Evolutionary conservation across 2,113 vertebrate species (phyloP).

Genomic region (Lanius collurio): DNA sequence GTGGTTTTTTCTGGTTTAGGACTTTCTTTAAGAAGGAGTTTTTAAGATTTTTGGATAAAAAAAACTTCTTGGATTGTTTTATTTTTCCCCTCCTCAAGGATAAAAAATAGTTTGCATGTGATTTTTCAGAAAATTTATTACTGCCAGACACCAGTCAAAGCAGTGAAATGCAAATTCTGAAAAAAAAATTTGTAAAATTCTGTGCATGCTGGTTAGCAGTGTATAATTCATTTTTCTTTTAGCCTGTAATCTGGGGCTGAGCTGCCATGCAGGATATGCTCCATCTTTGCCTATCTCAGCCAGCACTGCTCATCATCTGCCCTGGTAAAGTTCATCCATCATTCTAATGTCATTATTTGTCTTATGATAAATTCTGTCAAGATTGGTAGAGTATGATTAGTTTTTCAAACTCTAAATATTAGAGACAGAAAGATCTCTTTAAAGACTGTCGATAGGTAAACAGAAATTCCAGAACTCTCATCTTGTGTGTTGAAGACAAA

Average conservation of each 20-base stretch:
- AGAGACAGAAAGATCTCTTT: not conserved
- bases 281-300: not conserved
- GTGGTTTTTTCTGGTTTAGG: accelerated
- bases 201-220: not conserved
- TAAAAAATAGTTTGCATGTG: not conserved
- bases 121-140: not conserved
- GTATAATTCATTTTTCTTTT: not conserved
- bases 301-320: not conserved
- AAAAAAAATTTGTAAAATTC: not conserved
- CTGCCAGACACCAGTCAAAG: not conserved
- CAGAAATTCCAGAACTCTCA: not conserved
- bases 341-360: slow-evolving; percentile 25
- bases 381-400: not conserved
- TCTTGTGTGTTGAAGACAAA: not conserved
- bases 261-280: not conserved
- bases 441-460: not conserved
- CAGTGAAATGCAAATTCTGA: not conserved
- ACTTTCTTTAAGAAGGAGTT: not conserved
- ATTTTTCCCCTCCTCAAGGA: not conserved
- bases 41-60: not conserved
- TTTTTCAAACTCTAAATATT: not conserved
- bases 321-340: not conserved
- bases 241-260: not conserved
- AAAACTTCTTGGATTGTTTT: not conserved
- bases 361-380: slow-evolving; percentile 23